Conservation (phyloP, 2,797 vertebrate genomes). For the Crocidura indochinensis region DNA sequence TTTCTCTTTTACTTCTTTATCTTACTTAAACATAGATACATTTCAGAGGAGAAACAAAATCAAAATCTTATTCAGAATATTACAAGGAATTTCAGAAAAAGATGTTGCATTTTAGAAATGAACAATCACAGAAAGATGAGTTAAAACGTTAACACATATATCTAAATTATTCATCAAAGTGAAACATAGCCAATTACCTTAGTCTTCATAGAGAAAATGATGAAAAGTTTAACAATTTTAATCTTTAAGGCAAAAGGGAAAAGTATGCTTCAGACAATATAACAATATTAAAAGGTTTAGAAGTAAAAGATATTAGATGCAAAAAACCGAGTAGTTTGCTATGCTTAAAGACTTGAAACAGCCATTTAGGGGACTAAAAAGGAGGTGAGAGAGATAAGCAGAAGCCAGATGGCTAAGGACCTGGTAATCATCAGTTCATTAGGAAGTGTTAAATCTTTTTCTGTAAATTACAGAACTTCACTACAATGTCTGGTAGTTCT, state of each 20-base stretch:
- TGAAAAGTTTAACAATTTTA: background rate
- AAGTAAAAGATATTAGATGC: background rate
- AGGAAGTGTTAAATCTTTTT: constrained; percentile 63
- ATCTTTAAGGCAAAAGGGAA: background rate
- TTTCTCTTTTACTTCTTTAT: background rate
- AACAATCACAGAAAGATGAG: background rate
- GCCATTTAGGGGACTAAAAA: background rate
- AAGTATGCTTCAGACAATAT: background rate
- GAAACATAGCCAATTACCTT: background rate
- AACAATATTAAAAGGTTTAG: constrained; percentile 15
- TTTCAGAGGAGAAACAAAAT: background rate
- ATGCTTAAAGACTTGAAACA: background rate
- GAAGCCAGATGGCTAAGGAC: background rate
- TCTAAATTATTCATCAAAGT: background rate
- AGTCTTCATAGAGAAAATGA: background rate
- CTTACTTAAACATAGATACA: background rate
- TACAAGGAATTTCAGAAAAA: background rate
- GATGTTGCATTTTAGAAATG: background rate
- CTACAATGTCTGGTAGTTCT: constrained; percentile 45
- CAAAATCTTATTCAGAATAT: constrained; percentile 24
- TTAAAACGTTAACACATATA: background rate
- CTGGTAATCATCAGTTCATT: constrained; percentile 42
- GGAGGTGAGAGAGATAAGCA: constrained; percentile 12
- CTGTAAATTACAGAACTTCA: constrained; percentile 45
- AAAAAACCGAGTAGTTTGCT: background rate